phyloP scores from a whole-genome alignment of 2,888 invertebrate genomes.

The Limenitis camilla region DNA sequence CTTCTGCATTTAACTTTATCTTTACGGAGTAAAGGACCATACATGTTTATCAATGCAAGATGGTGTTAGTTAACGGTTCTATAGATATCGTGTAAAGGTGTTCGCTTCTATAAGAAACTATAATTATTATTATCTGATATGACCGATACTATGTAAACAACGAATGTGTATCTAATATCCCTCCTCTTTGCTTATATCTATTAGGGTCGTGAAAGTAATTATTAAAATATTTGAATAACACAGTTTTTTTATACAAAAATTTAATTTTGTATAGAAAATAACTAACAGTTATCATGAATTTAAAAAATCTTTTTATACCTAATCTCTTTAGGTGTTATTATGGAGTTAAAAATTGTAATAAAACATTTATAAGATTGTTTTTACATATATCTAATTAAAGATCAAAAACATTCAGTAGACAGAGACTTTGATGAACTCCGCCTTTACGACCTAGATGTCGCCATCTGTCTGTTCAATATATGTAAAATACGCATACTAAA shows the following conservation, averaged over 20 bases:
- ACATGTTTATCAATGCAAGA: constrained; percentile 27
- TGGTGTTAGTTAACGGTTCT: constrained; percentile 32
- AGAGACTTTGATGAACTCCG: background rate
- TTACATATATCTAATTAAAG: too few species aligned
- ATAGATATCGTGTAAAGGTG: constrained; percentile 29
- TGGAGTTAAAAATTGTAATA: too few species aligned
- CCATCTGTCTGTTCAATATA: too few species aligned
- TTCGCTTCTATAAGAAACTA: constrained; percentile 38
- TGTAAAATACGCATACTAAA: background rate
- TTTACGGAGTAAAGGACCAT: constrained; percentile 33
- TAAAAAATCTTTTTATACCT: too few species aligned
- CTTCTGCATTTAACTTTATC: constrained; percentile 25
- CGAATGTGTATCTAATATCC: constrained; percentile 21
- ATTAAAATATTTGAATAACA: constrained; percentile 22
- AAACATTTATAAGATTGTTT: too few species aligned
- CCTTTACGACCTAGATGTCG: too few species aligned
- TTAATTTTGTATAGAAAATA: background rate
- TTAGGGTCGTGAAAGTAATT: constrained; percentile 23
- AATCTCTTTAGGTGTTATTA: too few species aligned
- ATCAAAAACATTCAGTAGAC: too few species aligned
- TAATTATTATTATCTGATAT: constrained; percentile 49
- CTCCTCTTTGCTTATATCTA: constrained; percentile 28
- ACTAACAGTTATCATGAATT: background rate
- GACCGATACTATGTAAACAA: constrained; percentile 41
- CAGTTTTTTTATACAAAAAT: background rate